Evolutionary conservation across 2,113 vertebrate genomes (phyloP).

Genomic region (Neolamprologus kungweensis): DNA sequence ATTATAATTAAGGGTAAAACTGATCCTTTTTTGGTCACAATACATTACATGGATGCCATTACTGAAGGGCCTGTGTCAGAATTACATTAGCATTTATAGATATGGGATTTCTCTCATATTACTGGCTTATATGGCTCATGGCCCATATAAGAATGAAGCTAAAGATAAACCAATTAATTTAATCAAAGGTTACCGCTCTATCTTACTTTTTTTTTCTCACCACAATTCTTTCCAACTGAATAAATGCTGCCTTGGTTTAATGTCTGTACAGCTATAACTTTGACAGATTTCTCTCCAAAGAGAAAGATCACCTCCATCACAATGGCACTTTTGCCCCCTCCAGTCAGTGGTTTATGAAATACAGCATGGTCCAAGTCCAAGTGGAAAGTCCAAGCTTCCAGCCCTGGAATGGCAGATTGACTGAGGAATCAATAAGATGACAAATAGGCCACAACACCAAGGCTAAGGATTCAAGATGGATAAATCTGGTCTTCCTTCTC

Average conservation of each 20-base stretch:
- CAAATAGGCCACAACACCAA: constrained; percentile 49
- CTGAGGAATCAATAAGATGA: constrained; percentile 61
- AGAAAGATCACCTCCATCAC: constrained; percentile 44
- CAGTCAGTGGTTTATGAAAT: constrained; percentile 57
- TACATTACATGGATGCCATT: neutral
- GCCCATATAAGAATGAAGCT: neutral
- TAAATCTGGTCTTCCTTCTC: constrained; percentile 30
- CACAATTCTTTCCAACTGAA: neutral
- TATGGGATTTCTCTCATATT: neutral
- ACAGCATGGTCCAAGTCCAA: constrained; percentile 31
- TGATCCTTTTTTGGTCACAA: neutral
- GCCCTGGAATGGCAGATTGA: constrained; percentile 39
- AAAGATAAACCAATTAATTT: neutral
- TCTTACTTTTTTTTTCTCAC: neutral
- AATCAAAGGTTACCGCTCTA: neutral
- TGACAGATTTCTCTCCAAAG: constrained; percentile 36
- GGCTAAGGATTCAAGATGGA: constrained; percentile 50
- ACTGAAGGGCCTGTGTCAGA: neutral
- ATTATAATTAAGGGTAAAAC: neutral
- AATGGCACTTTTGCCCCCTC: constrained; percentile 13
- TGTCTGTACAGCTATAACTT: neutral
- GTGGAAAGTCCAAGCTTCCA: constrained; percentile 49
- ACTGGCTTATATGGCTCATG: neutral
- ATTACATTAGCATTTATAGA: neutral
- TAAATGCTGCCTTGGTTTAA: neutral